These are phyloP conservation scores for Stegodyphus dumicola DNA, from an alignment of 1,140 invertebrate species.

Conservation along the genomic window DNA sequence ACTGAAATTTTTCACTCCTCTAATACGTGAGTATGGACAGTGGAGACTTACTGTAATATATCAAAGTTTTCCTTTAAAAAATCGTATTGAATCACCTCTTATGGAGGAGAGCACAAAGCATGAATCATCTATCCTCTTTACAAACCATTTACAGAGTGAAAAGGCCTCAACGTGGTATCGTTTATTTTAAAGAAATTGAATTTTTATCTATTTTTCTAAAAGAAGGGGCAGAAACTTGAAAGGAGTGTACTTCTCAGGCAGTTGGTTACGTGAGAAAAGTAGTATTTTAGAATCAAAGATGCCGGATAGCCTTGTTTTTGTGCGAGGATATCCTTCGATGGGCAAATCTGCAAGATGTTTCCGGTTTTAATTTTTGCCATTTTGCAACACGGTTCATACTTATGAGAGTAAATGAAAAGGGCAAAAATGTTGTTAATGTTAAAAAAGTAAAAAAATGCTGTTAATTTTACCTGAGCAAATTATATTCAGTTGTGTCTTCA, in stretches of 20 bases:
- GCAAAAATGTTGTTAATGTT: too few relatives aligned
- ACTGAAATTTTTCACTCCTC: conserved; percentile 33
- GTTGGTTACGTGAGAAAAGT: conserved; percentile 16
- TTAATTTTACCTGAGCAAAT: too few relatives aligned
- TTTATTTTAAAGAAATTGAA: conserved; percentile 59
- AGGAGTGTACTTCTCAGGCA: too few relatives aligned
- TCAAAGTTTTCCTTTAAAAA: conserved; percentile 38
- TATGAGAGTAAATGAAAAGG: too few relatives aligned
- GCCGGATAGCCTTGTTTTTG: too few relatives aligned
- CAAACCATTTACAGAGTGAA: conserved; percentile 57
- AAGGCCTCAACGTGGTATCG: conserved; percentile 41
- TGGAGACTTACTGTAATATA: conserved; percentile 34
- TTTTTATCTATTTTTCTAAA: conserved; percentile 52
- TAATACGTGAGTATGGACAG: conserved; percentile 44
- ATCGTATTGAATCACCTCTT: conserved; percentile 6
- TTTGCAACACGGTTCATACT: too few relatives aligned
- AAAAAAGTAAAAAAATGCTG: too few relatives aligned
- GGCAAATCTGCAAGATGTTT: too few relatives aligned
- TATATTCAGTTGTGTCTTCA: too few relatives aligned
- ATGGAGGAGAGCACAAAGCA: conserved; percentile 35
- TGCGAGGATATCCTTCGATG: too few relatives aligned
- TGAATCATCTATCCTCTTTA: conserved; percentile 49
- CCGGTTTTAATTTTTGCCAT: too few relatives aligned
- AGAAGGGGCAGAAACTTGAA: conserved; percentile 1
- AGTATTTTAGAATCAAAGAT: too few relatives aligned